Percentiles rank a stretch among this genome's conserved stretches.
Evolutionary conservation across 2,113 vertebrate genomes (phyloP).

Genomic region (Aix galericulata): DNA sequence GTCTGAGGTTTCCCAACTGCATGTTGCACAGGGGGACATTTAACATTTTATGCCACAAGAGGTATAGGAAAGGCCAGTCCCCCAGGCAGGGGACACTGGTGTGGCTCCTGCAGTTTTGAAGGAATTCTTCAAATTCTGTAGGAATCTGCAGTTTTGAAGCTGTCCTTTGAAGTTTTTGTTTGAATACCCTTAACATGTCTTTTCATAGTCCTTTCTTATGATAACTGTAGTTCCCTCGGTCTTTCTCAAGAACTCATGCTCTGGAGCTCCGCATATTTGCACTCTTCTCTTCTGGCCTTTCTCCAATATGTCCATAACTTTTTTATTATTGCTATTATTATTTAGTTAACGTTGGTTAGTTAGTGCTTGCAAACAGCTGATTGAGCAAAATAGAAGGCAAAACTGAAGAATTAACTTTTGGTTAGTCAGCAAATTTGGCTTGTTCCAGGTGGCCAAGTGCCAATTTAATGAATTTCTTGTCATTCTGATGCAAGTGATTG

Average conservation of each 20-base stretch:
- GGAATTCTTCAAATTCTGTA: too few species aligned
- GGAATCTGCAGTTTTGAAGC: background rate
- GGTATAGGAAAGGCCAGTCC: background rate
- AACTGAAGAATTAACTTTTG: background rate
- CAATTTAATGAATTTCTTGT: conserved; percentile 26
- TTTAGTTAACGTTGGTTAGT: too few species aligned
- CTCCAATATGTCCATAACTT: background rate
- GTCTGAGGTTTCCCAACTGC: background rate
- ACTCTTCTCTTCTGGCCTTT: background rate
- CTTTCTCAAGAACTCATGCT: background rate
- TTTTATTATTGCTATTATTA: background rate
- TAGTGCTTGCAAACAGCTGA: background rate
- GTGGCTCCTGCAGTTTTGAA: background rate
- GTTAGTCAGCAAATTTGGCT: background rate
- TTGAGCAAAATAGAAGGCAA: background rate
- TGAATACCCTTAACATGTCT: background rate
- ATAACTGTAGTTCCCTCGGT: background rate
- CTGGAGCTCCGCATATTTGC: background rate
- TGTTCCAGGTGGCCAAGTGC: background rate
- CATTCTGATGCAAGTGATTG: background rate
- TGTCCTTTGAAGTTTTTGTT: background rate
- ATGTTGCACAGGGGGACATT: background rate
- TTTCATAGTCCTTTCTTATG: background rate
- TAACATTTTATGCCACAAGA: background rate
- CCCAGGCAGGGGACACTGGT: fast-evolving